Conservation (phyloP, 2,113 vertebrate species). For the Gnathonemus echidnorhynchus region DNA sequence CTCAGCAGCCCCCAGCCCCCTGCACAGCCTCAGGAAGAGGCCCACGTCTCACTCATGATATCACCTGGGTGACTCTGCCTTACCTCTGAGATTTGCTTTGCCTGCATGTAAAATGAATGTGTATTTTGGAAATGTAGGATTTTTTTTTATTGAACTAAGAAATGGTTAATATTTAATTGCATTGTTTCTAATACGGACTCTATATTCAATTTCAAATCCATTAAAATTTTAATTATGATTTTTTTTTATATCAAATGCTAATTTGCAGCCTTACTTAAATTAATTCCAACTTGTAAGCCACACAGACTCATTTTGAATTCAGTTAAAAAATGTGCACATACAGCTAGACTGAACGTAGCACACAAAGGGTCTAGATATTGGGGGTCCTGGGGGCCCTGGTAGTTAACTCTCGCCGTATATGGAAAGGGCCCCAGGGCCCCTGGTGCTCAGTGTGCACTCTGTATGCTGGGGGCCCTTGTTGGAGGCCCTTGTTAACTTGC, state of each 20-base stretch:
- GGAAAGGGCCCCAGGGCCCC: too few species aligned
- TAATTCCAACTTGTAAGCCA: not conserved
- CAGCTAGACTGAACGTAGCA: too few species aligned
- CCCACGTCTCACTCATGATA: not conserved
- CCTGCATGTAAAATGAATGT: not conserved
- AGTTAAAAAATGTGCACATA: not conserved
- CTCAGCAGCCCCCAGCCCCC: not conserved
- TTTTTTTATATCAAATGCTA: not conserved
- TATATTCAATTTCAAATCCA: not conserved
- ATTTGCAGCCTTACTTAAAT: not conserved
- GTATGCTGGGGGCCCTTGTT: too few species aligned
- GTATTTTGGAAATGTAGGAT: not conserved
- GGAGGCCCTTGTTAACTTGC: too few species aligned
- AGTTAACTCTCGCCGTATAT: too few species aligned
- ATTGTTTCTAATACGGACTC: not conserved
- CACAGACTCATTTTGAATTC: not conserved
- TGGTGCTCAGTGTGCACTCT: too few species aligned
- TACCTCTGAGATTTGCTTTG: not conserved
- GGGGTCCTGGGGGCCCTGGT: too few species aligned
- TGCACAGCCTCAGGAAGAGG: not conserved
- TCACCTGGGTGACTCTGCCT: not conserved
- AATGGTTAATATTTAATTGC: not conserved
- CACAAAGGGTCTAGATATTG: too few species aligned
- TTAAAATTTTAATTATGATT: not conserved
- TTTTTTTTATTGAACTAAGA: not conserved